Conservation (phyloP, 2,888 invertebrate species). For the Pristionchus fissidentatus region DNA sequence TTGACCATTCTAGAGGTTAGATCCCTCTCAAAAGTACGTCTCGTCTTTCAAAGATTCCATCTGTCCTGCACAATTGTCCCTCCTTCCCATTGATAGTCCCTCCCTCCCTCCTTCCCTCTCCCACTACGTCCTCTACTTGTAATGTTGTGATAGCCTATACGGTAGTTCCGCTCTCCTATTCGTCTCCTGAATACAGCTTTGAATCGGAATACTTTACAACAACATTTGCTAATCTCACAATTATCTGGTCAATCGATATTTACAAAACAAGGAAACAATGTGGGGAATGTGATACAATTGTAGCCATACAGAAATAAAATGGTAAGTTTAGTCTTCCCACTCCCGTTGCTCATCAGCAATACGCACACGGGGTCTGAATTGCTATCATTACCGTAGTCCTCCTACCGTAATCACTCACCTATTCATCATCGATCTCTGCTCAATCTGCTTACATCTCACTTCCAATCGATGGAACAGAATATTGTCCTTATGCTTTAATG, state of each 20-base stretch:
- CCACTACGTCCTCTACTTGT: constrained; percentile 28
- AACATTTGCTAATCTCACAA: neutral
- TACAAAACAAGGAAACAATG: too few species aligned
- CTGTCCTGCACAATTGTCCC: neutral
- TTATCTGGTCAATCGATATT: too few species aligned
- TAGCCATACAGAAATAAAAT: too few species aligned
- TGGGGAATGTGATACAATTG: too few species aligned
- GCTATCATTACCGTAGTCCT: too few species aligned
- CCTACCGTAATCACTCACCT: neutral
- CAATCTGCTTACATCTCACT: constrained; percentile 12
- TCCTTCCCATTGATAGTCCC: neutral
- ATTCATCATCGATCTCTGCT: neutral
- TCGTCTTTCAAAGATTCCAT: constrained; percentile 20
- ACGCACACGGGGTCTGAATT: too few species aligned
- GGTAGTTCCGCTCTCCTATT: constrained; percentile 12
- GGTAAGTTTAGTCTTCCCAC: too few species aligned
- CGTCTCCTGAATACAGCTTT: constrained; percentile 17
- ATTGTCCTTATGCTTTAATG: neutral
- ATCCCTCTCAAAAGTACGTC: constrained; percentile 4
- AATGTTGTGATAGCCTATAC: constrained; percentile 47
- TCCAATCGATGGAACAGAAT: neutral
- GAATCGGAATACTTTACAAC: neutral
- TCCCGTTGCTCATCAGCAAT: too few species aligned
- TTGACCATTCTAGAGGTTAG: constrained; percentile 22
- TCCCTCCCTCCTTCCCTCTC: neutral